These are phyloP conservation scores for Magallana angulata DNA, from an alignment of 1,140 invertebrate species.

Conservation along the genomic window DNA sequence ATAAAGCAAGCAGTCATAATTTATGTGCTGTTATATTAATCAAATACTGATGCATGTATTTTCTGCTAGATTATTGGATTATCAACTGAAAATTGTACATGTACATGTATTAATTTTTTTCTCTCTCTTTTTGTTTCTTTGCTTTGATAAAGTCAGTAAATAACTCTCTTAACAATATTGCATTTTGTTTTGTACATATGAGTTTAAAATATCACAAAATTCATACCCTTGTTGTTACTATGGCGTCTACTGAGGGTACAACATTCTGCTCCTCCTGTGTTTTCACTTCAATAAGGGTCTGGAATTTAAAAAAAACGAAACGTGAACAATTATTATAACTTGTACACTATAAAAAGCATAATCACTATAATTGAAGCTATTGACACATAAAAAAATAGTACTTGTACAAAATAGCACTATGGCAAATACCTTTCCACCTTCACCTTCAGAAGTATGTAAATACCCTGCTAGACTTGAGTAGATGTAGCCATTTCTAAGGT, in stretches of 20 bases:
- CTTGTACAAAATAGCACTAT: not conserved
- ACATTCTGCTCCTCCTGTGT: slow-evolving; percentile 64
- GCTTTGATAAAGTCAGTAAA: no score
- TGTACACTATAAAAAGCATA: no score
- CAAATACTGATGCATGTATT: no score
- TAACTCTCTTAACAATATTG: no score
- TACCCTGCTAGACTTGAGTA: slow-evolving; percentile 89
- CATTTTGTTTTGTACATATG: no score
- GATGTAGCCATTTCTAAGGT: slow-evolving; percentile 90
- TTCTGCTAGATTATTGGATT: no score
- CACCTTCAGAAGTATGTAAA: slow-evolving; percentile 76
- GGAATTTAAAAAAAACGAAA: slow-evolving; percentile 46
- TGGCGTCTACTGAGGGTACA: slow-evolving; percentile 70
- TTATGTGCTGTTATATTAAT: not conserved
- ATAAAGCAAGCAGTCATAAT: slow-evolving; percentile 47
- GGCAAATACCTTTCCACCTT: slow-evolving; percentile 53
- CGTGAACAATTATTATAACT: no score
- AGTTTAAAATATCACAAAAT: no score
- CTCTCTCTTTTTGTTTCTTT: no score
- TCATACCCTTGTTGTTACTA: slow-evolving; percentile 89
- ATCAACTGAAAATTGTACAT: no score
- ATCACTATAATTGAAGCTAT: not conserved
- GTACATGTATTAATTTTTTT: no score
- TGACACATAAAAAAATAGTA: not conserved
- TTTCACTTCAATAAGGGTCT: slow-evolving; percentile 68